A percentile compares a stretch with the other conserved stretches of the same genome.
phyloP scores from a whole-genome alignment of 2,888 invertebrate genomes.

The Nesidiocoris tenuis region DNA sequence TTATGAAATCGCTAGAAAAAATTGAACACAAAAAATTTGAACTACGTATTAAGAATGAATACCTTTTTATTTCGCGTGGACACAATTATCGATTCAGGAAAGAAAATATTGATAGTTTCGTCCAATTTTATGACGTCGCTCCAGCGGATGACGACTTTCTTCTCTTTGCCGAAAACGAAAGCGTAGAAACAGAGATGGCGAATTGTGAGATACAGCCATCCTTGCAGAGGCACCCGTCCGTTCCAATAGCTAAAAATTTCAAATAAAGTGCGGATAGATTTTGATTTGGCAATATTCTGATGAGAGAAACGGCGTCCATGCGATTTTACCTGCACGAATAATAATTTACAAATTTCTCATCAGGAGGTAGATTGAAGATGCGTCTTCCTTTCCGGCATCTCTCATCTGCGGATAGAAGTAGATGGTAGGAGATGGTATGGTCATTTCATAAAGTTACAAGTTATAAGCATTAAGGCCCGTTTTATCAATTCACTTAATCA shows the following conservation, averaged over 20 bases:
- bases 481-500: too few relatives aligned
- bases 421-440: too few relatives aligned
- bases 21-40: background rate
- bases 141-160: conserved; percentile 85
- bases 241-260: conserved; percentile 68
- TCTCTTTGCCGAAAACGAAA: conserved; percentile 87
- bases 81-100: conserved; percentile 84
- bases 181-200: conserved; percentile 96
- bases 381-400: conserved; percentile 73
- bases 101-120: conserved; percentile 72
- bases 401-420: conserved; percentile 32
- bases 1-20: background rate
- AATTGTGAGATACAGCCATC: conserved; percentile 94
- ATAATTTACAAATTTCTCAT: conserved; percentile 92
- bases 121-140: conserved; percentile 80
- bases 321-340: conserved; percentile 35
- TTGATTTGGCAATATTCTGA: background rate
- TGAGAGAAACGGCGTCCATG: too few relatives aligned
- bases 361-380: conserved; percentile 84
- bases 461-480: too few relatives aligned
- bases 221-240: conserved; percentile 89
- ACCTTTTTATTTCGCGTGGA: conserved; percentile 77
- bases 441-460: too few relatives aligned
- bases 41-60: too few relatives aligned
- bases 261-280: background rate